These are phyloP conservation scores for Pantherophis vulpinus DNA, from an alignment of 2,797 vertebrate species.

Conservation along the genomic window DNA sequence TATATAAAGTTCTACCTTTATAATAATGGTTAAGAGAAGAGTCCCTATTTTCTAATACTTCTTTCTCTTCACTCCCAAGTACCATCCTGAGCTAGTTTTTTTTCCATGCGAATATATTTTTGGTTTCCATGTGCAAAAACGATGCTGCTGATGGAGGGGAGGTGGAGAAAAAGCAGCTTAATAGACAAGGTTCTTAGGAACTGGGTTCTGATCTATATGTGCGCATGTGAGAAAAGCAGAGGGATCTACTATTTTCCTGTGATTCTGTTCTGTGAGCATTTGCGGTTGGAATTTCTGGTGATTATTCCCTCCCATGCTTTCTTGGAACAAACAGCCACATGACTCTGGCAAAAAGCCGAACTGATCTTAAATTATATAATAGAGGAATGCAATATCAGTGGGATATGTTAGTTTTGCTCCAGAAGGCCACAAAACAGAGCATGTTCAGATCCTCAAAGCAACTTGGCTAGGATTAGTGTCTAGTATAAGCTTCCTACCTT, in stretches of 20 bases:
- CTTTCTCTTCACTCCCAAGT: background rate
- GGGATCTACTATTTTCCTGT: background rate
- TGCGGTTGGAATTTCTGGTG: background rate
- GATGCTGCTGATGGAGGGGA: background rate
- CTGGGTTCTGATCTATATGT: background rate
- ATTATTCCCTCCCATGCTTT: background rate
- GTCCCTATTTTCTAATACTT: background rate
- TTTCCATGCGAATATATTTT: background rate
- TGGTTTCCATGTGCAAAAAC: background rate
- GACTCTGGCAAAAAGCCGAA: background rate
- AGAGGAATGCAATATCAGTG: background rate
- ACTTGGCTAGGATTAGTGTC: background rate
- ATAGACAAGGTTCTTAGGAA: background rate
- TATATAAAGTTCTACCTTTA: constrained; percentile 44
- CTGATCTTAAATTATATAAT: background rate
- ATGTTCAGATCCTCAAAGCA: background rate
- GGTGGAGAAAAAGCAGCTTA: background rate
- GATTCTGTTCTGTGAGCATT: background rate
- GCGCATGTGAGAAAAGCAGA: background rate
- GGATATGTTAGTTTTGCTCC: background rate
- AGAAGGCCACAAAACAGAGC: background rate
- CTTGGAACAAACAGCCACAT: background rate
- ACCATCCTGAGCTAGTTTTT: background rate
- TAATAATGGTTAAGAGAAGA: background rate
- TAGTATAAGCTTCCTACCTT: constrained; percentile 54